Evolutionary conservation across 2,797 vertebrate species (phyloP).

Genomic region (Octomys mimax): DNA sequence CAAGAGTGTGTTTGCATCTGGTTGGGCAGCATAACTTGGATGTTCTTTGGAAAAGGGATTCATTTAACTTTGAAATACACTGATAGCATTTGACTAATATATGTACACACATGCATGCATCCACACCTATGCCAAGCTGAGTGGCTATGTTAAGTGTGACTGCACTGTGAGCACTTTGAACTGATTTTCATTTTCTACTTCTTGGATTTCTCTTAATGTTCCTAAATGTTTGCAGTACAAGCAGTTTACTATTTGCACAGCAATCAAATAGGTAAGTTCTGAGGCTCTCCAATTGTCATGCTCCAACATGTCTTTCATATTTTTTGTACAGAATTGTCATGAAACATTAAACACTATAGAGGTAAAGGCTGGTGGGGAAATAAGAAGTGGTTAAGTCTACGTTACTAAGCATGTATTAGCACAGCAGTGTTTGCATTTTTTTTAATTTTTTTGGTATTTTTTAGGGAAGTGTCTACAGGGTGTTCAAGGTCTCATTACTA

Average conservation of each 20-base stretch:
- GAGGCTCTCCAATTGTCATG: background rate
- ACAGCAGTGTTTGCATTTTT: background rate
- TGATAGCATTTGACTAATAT: background rate
- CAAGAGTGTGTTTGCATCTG: background rate
- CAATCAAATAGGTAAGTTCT: background rate
- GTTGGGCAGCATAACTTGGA: background rate
- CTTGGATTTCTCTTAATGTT: background rate
- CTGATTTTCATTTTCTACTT: background rate
- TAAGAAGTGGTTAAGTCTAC: background rate
- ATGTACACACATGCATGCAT: background rate
- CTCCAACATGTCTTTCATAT: background rate
- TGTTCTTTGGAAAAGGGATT: background rate
- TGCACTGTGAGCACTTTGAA: background rate
- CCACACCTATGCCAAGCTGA: background rate
- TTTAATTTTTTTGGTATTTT: too few relatives aligned
- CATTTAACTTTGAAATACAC: background rate
- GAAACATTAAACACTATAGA: conserved; percentile 54
- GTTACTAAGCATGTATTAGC: background rate
- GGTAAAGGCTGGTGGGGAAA: background rate
- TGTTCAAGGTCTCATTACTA: too few relatives aligned
- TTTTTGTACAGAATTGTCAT: background rate
- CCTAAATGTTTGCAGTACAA: background rate
- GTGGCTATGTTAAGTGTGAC: background rate
- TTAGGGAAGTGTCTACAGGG: too few relatives aligned
- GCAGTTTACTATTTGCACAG: conserved; percentile 31